Base-by-base conservation (phyloP, 2,888 invertebrate genomes). In the Phoronis australis region DNA sequence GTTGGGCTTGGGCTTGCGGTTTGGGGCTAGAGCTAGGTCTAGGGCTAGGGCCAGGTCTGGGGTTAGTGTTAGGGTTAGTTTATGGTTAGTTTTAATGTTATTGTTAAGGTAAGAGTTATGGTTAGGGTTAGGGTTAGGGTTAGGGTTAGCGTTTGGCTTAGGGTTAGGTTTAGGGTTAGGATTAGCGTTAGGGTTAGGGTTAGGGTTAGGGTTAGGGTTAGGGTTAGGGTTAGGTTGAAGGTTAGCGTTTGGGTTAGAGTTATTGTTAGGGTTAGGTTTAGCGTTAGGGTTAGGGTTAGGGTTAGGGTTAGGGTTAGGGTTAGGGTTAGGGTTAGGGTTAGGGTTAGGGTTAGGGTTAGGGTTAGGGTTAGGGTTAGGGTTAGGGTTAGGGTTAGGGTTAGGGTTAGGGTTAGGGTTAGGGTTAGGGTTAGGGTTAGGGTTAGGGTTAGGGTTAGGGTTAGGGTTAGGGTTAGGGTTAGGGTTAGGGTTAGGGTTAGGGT, bases 221-320 rank as follows among this genome's bases (percentile, higher is more conserved):
- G 53, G 56, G 53, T 56, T 56, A 52, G 54, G 54, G 56, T 56
- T 56, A 51, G 54, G 53, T 51, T 56, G 53, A 48, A 51, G 56
- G 52, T 51, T 53, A 47, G 53, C 51, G 53, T 53, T 53, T 45
- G 56, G 56, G 49, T 53, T 50, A 48, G 55, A 52, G 50, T 54
- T 50, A 48, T n/a, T n/a, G n/a, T n/a, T n/a, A n/a, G n/a, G n/a
- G n/a, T n/a, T n/a, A n/a, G n/a, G n/a, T n/a, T n/a, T 46, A 47
- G 23, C 39, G 52, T 52, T 48, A 47, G 52, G 55, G 52, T 52
- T 52, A 45, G 50, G 50, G 43, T 47, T 40, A 31, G 50, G 46
- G 37, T 49, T 45, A 45, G 49, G 51, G 44, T 49, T 45, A 27
- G 49, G n/a, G n/a, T n/a, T n/a, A n/a, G n/a, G n/a, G n/a, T n/a